A percentile compares a stretch with the other conserved stretches of the same genome.
Conservation (phyloP, 2,113 vertebrate species). For the Nettapus auritus region DNA sequence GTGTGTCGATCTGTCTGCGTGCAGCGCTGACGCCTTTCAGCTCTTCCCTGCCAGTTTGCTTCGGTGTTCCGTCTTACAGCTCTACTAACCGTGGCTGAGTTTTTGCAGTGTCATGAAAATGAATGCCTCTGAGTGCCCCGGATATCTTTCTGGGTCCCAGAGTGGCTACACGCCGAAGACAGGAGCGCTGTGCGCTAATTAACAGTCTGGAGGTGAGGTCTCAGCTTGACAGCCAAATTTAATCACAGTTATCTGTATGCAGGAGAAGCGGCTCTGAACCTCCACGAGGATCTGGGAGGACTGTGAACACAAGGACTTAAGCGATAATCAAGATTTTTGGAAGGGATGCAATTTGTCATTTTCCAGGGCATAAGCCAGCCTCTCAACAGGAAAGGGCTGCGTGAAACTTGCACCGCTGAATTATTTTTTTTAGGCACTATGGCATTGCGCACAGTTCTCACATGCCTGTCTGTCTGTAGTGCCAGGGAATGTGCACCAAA, state of each 20-base stretch:
- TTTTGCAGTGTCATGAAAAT: background rate
- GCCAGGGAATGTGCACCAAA: background rate
- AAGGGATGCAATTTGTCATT: background rate
- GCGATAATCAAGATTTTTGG: background rate
- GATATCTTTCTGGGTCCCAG: background rate
- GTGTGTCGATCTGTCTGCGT: background rate
- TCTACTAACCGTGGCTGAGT: background rate
- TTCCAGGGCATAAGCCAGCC: background rate
- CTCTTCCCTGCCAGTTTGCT: background rate
- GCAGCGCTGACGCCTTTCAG: background rate
- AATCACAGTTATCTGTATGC: background rate
- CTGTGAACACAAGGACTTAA: background rate
- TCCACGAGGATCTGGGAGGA: background rate
- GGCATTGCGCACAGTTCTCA: background rate
- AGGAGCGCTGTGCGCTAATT: background rate
- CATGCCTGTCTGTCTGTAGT: background rate
- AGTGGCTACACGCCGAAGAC: background rate
- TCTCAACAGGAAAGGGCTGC: background rate
- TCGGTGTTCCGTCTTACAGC: background rate
- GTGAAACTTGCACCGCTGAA: background rate
- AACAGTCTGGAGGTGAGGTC: background rate
- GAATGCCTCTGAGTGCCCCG: background rate
- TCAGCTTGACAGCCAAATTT: background rate
- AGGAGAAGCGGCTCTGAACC: background rate
- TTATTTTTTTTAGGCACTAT: background rate